Percentiles rank a stretch among this genome's conserved stretches.
These are phyloP conservation scores for Ptychochromis oligacanthus DNA, from an alignment of 2,113 vertebrate species.

Conservation along the genomic window DNA sequence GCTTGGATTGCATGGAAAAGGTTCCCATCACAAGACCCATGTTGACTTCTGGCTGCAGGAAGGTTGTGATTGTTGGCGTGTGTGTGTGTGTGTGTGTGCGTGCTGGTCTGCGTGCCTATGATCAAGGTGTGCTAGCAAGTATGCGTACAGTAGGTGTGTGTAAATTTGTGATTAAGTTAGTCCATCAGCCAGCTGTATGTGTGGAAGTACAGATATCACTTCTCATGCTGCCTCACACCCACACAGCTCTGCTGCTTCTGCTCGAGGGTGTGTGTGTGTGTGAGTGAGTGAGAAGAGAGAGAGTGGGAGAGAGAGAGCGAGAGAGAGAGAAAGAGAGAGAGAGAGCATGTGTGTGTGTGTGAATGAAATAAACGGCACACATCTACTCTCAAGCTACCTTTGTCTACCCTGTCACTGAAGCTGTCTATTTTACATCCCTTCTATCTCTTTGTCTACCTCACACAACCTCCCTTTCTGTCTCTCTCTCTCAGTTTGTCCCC, in stretches of 20 bases:
- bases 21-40: constrained; percentile 83
- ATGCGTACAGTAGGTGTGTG: constrained; percentile 30
- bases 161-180: constrained; percentile 63
- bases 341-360: constrained; percentile 27
- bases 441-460: constrained; percentile 36
- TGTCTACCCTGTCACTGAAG: constrained; percentile 70
- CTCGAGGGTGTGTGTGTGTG: constrained; percentile 55
- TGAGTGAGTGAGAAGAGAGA: constrained; percentile 25
- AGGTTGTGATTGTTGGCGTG: constrained; percentile 8
- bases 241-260: constrained; percentile 63
- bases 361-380: constrained; percentile 64
- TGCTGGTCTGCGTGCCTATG: neutral
- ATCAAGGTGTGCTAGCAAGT: constrained; percentile 34
- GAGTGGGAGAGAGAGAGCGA: constrained; percentile 26
- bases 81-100: constrained; percentile 23
- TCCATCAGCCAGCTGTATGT: constrained; percentile 63
- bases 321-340: constrained; percentile 15
- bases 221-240: constrained; percentile 67
- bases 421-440: constrained; percentile 61
- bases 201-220: constrained; percentile 63
- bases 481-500: constrained; percentile 38
- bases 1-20: constrained; percentile 80
- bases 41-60: constrained; percentile 65
- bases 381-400: constrained; percentile 69
- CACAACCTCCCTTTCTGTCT: constrained; percentile 18